Conservation (phyloP, 1,140 invertebrate genomes). For the Akabosia matsudoensis region DNA sequence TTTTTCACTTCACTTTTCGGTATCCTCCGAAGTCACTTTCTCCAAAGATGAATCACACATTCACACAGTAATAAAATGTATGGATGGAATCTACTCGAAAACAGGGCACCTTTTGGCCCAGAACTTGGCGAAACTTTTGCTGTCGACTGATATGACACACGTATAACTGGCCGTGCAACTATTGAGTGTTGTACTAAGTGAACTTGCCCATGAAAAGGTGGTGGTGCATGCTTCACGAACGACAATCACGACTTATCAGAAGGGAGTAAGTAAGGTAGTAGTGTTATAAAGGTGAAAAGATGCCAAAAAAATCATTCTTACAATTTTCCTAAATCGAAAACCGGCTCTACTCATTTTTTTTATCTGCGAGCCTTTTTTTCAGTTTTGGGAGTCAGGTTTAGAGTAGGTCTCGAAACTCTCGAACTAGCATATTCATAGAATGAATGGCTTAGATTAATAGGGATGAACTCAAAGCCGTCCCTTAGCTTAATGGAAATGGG, state of each 20-base stretch:
- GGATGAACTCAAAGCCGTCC: too few species aligned
- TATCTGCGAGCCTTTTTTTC: not conserved
- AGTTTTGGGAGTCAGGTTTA: constrained; percentile 1
- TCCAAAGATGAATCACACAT: not conserved
- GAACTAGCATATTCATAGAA: not conserved
- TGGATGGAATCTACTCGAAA: not conserved
- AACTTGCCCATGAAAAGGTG: not conserved
- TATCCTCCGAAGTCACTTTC: not conserved
- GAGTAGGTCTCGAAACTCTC: constrained; percentile 8
- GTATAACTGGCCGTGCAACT: too few species aligned
- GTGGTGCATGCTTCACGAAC: not conserved
- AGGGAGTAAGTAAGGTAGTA: not conserved
- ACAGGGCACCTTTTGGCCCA: not conserved
- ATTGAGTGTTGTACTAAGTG: too few species aligned
- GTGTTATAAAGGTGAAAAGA: not conserved
- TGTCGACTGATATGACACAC: not conserved
- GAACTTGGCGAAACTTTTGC: not conserved
- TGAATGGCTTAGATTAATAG: not conserved
- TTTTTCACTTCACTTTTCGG: not conserved
- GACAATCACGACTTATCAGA: not conserved
- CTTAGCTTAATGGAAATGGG: too few species aligned
- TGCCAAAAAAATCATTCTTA: constrained; percentile 8
- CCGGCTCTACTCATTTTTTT: constrained; percentile 10
- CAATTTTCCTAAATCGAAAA: not conserved
- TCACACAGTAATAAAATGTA: not conserved